These are phyloP conservation scores for Capitulum mitella DNA, from an alignment of 2,888 invertebrate genomes.

Conservation along the genomic window DNA sequence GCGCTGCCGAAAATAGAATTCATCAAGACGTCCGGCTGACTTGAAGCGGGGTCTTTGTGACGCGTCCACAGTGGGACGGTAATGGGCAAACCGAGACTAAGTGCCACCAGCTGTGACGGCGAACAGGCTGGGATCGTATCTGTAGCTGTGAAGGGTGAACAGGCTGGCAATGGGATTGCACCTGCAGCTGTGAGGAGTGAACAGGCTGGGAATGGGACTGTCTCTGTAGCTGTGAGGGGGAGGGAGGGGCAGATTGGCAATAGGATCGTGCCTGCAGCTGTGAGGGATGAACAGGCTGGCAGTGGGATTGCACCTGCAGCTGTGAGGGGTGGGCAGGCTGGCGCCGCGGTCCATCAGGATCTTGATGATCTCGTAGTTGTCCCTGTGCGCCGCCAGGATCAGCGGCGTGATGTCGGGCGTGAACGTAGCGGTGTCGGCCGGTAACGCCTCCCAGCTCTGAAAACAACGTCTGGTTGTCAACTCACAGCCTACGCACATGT, in stretches of 20 bases:
- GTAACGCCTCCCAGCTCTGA: conserved; percentile 86
- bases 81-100: too few species aligned
- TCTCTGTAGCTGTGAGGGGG: too few species aligned
- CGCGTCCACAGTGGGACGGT: too few species aligned
- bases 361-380: conserved; percentile 99
- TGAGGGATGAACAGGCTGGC: too few species aligned
- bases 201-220: too few species aligned
- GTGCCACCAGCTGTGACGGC: too few species aligned
- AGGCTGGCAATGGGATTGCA: too few species aligned
- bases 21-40: too few species aligned
- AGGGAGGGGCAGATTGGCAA: too few species aligned
- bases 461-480: conserved; percentile 37
- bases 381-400: conserved; percentile 91
- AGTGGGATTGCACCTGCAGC: conserved; percentile 81
- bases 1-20: too few species aligned
- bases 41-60: too few species aligned
- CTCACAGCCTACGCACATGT: too few species aligned
- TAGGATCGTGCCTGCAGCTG: not conserved
- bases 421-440: conserved; percentile 86
- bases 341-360: conserved; percentile 92
- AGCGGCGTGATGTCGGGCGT: conserved; percentile 96
- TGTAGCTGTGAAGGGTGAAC: not conserved
- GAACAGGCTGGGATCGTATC: not conserved
- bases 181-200: conserved; percentile 91
- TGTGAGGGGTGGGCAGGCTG: conserved; percentile 86